Conservation (phyloP, 2,797 vertebrate species). For the Diplodus puntazzo region DNA sequence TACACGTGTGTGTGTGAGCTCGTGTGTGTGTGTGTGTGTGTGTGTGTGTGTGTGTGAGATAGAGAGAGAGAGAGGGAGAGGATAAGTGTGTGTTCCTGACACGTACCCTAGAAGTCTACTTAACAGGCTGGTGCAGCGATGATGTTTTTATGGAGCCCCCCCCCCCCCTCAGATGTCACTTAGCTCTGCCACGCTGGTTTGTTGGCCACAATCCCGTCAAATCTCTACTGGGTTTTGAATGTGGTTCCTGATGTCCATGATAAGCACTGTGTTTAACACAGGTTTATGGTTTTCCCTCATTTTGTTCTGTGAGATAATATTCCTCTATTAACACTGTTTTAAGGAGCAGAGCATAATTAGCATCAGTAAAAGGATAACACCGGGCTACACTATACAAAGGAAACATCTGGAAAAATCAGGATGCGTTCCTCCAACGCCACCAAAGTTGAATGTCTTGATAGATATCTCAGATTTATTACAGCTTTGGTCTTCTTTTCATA, state of each 20-base stretch:
- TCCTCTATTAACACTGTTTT: constrained; percentile 1
- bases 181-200: constrained; percentile 50
- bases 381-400: not conserved
- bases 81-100: constrained; percentile 41
- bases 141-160: constrained; percentile 36
- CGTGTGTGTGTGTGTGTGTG: constrained; percentile 12
- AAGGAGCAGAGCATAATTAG: constrained; percentile 13
- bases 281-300: constrained; percentile 30
- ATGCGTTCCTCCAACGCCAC: constrained; percentile 7
- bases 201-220: constrained; percentile 33
- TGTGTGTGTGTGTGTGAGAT: not conserved
- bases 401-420: constrained; percentile 10
- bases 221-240: constrained; percentile 45
- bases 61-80: not conserved
- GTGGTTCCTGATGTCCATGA: constrained; percentile 50
- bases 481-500: not conserved
- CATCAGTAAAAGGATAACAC: constrained; percentile 19
- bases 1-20: constrained; percentile 2
- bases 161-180: constrained; percentile 38
- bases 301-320: constrained; percentile 70
- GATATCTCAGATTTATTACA: constrained; percentile 6
- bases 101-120: constrained; percentile 49
- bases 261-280: constrained; percentile 43
- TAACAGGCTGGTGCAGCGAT: constrained; percentile 48
- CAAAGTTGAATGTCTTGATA: not conserved